Percentiles rank a stretch among this genome's conserved stretches.
These are phyloP conservation scores for Eupithecia abbreviata DNA, from an alignment of 2,888 invertebrate genomes.

Conservation along the genomic window DNA sequence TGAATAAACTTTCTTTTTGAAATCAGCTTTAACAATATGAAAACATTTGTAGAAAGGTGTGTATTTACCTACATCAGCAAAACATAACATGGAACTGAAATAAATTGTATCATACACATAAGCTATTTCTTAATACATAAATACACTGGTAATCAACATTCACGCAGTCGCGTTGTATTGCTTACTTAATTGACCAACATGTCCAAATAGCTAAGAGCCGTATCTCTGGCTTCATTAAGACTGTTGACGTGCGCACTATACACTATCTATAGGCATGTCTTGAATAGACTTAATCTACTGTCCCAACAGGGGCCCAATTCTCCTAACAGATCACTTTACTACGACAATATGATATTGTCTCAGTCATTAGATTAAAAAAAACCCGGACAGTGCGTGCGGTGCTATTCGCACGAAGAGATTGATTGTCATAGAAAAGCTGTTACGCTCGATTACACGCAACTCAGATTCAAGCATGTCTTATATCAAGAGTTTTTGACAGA, in stretches of 20 bases:
- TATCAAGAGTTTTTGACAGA: too few species aligned
- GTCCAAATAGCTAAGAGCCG: neutral
- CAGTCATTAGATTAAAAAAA: neutral
- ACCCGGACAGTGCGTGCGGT: neutral
- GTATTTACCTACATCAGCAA: constrained; percentile 27
- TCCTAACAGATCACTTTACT: neutral
- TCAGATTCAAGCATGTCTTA: too few species aligned
- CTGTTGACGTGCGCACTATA: neutral
- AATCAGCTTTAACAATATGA: constrained; percentile 14
- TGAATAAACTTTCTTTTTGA: constrained; percentile 22
- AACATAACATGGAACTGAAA: constrained; percentile 16
- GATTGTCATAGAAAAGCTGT: too few species aligned
- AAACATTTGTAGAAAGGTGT: constrained; percentile 11
- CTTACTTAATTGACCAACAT: constrained; percentile 12
- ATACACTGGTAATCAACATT: constrained; percentile 23
- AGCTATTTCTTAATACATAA: constrained; percentile 7
- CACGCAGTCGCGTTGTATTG: constrained; percentile 1
- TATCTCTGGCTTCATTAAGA: neutral
- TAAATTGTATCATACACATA: constrained; percentile 8
- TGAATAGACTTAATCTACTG: neutral
- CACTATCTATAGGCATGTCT: neutral
- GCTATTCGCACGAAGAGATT: neutral
- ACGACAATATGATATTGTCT: neutral
- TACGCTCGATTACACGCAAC: too few species aligned
- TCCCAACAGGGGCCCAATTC: neutral